Evolutionary conservation across 2,888 invertebrate species (phyloP).

Genomic region (Schrankia costaestrigalis): DNA sequence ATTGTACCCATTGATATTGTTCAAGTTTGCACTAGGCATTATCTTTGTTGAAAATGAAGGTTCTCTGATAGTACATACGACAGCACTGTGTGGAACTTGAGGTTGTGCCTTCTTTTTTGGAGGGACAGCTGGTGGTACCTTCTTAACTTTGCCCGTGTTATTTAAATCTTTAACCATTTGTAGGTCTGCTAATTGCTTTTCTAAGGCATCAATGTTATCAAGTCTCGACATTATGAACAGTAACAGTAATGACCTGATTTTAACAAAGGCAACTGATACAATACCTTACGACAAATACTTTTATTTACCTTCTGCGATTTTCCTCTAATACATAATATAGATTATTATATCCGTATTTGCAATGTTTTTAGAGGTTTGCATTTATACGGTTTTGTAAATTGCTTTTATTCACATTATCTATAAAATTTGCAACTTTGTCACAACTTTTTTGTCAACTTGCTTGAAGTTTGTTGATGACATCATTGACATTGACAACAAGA

Average conservation of each 20-base stretch:
- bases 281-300: too few species aligned
- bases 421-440: too few species aligned
- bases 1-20: slow-evolving; percentile 56
- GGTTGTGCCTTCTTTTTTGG: slow-evolving; percentile 87
- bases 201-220: slow-evolving; percentile 83
- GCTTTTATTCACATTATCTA: too few species aligned
- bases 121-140: slow-evolving; percentile 89
- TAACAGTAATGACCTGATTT: slow-evolving; percentile 27
- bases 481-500: too few species aligned
- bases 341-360: too few species aligned
- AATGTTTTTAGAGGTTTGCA: too few species aligned
- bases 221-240: slow-evolving; percentile 57
- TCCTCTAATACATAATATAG: too few species aligned
- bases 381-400: too few species aligned
- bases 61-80: slow-evolving; percentile 84
- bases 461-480: too few species aligned
- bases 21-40: slow-evolving; percentile 59
- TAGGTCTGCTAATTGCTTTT: slow-evolving; percentile 85
- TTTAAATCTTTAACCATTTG: slow-evolving; percentile 78
- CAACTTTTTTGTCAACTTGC: too few species aligned
- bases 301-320: too few species aligned
- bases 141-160: slow-evolving; percentile 65
- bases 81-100: slow-evolving; percentile 89
- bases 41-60: slow-evolving; percentile 86
- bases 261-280: slow-evolving; percentile 17